Conservation (phyloP, 2,888 invertebrate species). For the Drosophila paracracens region DNA sequence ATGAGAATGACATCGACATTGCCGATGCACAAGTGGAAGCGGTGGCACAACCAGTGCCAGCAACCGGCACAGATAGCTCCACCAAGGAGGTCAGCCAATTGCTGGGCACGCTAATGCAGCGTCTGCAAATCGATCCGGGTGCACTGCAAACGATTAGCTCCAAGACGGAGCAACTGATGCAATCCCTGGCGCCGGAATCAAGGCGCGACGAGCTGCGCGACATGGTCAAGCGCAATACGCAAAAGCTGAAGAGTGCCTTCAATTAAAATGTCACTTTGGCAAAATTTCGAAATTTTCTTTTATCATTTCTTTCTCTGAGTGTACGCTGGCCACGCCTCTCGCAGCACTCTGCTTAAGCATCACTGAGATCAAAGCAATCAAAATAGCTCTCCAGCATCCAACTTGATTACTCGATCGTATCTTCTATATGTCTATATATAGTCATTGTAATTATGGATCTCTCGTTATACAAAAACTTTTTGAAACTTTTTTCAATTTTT, state of each 20-base stretch:
- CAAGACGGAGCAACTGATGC: slow-evolving; percentile 71
- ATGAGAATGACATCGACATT: background rate
- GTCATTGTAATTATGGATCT: background rate
- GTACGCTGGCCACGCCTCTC: background rate
- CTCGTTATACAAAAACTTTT: background rate
- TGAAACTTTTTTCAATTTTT: background rate
- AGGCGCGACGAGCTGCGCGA: slow-evolving; percentile 69
- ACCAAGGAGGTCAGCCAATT: background rate
- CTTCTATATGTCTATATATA: background rate
- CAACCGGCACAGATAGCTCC: background rate
- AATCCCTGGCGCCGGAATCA: slow-evolving; percentile 62
- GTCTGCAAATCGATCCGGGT: slow-evolving; percentile 56
- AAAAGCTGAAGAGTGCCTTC: slow-evolving; percentile 70
- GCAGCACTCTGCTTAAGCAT: background rate
- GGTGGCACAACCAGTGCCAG: background rate
- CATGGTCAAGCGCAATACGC: slow-evolving; percentile 66
- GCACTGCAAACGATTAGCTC: slow-evolving; percentile 45
- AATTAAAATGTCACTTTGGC: slow-evolving; percentile 33
- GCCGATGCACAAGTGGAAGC: background rate
- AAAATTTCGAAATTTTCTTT: background rate
- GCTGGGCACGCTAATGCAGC: slow-evolving; percentile 44
- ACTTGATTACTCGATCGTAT: background rate
- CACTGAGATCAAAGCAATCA: slow-evolving; percentile 3
- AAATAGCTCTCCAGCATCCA: background rate
- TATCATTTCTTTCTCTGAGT: background rate